These are phyloP conservation scores for Eupithecia exiguata DNA, from an alignment of 2,888 invertebrate species.

Conservation along the genomic window DNA sequence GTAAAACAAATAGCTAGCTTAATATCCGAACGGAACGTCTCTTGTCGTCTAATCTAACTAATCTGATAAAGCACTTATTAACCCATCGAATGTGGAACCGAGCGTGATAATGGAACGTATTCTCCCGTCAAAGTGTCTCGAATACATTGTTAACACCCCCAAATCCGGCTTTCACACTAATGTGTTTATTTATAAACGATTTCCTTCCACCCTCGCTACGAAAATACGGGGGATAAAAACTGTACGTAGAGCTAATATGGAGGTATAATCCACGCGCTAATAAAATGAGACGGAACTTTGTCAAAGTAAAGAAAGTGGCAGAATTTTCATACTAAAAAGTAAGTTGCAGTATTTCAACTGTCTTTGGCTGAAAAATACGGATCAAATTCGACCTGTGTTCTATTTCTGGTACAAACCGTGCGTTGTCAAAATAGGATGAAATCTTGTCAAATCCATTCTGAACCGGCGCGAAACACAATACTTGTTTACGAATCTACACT, in stretches of 20 bases:
- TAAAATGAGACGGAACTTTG: too few species aligned
- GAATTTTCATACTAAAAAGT: too few species aligned
- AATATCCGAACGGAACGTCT: not conserved
- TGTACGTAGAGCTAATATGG: not conserved
- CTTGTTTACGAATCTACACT: too few species aligned
- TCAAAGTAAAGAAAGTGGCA: too few species aligned
- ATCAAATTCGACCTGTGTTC: too few species aligned
- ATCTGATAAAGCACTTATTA: conserved; percentile 16
- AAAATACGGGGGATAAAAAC: conserved; percentile 44
- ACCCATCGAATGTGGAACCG: conserved; percentile 13
- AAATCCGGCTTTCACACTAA: conserved; percentile 75
- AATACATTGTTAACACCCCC: conserved; percentile 57
- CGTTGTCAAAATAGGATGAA: too few species aligned
- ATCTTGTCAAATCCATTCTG: too few species aligned
- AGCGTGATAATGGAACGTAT: conserved; percentile 18
- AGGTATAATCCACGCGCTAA: too few species aligned
- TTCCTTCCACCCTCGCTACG: conserved; percentile 52
- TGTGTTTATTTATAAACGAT: conserved; percentile 71
- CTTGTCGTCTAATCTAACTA: conserved; percentile 1
- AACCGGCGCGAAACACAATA: too few species aligned
- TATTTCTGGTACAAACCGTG: too few species aligned
- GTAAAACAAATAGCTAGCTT: conserved; percentile 10
- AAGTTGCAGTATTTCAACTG: too few species aligned
- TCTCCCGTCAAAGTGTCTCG: conserved; percentile 33
- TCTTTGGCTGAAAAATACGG: too few species aligned